Conservation (phyloP, 35 echinoderm and acorn worm genomes). For the Strongylocentrotus purpuratus region DNA sequence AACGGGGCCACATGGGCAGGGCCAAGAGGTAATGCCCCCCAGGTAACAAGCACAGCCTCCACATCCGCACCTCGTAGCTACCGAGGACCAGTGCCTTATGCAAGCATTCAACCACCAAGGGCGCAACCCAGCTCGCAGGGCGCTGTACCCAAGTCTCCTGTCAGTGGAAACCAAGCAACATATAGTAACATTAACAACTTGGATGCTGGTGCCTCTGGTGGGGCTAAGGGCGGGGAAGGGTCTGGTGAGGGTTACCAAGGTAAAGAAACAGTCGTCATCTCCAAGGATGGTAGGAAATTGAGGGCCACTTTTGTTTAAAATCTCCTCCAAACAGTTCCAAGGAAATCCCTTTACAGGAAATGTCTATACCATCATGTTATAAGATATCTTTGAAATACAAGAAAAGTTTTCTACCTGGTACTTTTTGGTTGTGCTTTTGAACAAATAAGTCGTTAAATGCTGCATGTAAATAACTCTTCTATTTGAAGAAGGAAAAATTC, state of each 20-base stretch:
- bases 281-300: constrained; percentile 67
- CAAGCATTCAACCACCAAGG: not conserved
- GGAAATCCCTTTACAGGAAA: not conserved
- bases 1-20: not conserved
- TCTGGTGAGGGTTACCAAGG: not conserved
- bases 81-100: not conserved
- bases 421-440: not conserved
- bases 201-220: not conserved
- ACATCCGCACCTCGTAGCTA: not conserved
- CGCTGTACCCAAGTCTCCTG: not conserved
- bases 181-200: not conserved
- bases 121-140: not conserved
- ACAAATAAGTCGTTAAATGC: not conserved
- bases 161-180: not conserved
- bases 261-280: constrained; percentile 53
- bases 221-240: not conserved
- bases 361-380: not conserved
- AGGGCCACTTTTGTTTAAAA: constrained; percentile 66
- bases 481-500: not conserved
- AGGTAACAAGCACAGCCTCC: not conserved
- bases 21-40: not conserved
- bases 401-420: not conserved
- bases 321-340: not conserved
- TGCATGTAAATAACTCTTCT: not conserved
- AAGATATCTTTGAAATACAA: not conserved